Evolutionary conservation across 2,113 vertebrate genomes (phyloP).

Genomic region (Notothenia rossii): DNA sequence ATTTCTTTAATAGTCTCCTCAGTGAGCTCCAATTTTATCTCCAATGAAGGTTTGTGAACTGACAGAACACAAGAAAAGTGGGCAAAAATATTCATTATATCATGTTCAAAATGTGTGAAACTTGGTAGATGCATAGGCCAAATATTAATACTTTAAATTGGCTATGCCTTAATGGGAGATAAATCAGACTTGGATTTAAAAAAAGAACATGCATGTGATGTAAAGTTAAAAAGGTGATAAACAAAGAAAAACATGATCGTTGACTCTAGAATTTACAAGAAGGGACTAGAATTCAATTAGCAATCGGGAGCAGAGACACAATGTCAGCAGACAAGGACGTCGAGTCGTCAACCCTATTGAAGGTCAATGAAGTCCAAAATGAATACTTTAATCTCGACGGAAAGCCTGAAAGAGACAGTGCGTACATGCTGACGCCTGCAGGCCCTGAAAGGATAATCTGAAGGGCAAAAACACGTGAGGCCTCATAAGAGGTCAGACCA

Average conservation of each 20-base stretch:
- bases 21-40: too few relatives aligned
- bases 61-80: too few relatives aligned
- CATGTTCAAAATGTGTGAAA: background rate
- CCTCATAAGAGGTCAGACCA: conserved; percentile 16
- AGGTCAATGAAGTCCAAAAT: conserved; percentile 3
- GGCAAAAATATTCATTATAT: background rate
- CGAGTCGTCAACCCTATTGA: background rate
- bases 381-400: background rate
- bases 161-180: background rate
- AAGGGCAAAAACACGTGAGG: conserved; percentile 21
- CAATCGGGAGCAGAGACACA: background rate
- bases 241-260: background rate
- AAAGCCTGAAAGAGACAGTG: background rate
- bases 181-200: background rate
- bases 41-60: too few relatives aligned
- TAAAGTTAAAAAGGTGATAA: background rate
- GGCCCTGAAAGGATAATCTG: conserved; percentile 26
- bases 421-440: background rate
- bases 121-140: too few relatives aligned
- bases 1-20: too few relatives aligned
- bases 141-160: too few relatives aligned
- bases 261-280: background rate
- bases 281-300: background rate
- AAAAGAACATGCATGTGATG: background rate
- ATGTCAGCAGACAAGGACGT: background rate